phyloP scores from a whole-genome alignment of 2,113 vertebrate genomes.

The Capreolus pygargus region DNA sequence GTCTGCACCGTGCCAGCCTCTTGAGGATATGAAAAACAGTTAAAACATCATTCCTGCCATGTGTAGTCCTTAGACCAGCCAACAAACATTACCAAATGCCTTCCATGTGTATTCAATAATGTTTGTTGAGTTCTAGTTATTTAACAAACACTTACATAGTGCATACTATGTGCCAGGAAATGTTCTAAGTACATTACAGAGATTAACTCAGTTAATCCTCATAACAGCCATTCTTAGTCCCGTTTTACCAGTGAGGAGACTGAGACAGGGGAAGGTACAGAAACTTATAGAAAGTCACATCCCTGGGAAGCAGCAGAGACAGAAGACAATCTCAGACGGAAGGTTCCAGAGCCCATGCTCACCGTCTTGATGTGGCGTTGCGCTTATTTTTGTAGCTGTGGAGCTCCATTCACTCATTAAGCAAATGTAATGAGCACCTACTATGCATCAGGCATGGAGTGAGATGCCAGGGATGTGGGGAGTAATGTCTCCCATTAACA shows the following conservation, averaged over 20 bases:
- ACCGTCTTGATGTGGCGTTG: fast-evolving
- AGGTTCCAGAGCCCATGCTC: fast-evolving
- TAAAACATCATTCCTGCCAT: neutral
- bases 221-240: neutral
- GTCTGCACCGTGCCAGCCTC: neutral
- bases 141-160: slow-evolving; percentile 27
- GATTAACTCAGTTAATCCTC: neutral
- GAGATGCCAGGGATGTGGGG: neutral
- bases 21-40: neutral
- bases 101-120: slow-evolving; percentile 22
- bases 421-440: neutral
- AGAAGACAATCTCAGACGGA: neutral
- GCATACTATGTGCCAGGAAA: neutral
- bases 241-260: neutral
- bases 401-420: neutral
- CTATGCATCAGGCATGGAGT: too few species aligned
- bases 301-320: neutral
- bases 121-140: neutral
- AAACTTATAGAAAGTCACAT: neutral
- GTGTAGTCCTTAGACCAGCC: neutral
- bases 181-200: slow-evolving; percentile 9
- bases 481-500: too few species aligned
- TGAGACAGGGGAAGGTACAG: neutral
- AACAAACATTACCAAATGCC: neutral
- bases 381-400: neutral